Conservation (phyloP, 2,113 vertebrate genomes). For the Sclerurus mexicanus region DNA sequence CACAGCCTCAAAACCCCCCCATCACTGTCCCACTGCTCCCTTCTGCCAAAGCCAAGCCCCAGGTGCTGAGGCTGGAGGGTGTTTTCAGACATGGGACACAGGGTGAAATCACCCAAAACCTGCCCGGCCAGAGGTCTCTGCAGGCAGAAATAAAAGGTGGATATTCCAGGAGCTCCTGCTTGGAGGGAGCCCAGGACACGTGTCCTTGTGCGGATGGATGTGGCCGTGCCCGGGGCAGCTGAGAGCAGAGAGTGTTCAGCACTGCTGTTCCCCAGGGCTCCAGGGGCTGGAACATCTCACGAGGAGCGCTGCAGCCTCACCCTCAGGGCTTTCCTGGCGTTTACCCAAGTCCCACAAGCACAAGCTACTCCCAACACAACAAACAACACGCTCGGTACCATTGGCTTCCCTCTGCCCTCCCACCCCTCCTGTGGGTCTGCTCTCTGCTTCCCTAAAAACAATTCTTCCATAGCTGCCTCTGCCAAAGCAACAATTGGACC, state of each 20-base stretch:
- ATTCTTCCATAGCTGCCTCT: background rate
- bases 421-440: background rate
- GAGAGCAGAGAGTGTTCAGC: background rate
- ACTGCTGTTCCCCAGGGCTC: background rate
- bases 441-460: background rate
- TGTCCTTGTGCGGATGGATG: background rate
- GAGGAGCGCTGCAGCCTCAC: background rate
- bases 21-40: background rate
- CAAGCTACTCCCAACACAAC: background rate
- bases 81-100: background rate
- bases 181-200: background rate
- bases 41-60: fast-evolving
- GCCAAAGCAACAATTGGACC: background rate
- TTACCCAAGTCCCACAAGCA: background rate
- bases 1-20: background rate
- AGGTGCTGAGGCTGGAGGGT: background rate
- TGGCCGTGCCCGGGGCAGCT: background rate
- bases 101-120: background rate
- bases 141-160: background rate
- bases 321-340: background rate
- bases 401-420: background rate
- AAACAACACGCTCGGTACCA: fast-evolving
- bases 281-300: background rate
- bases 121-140: background rate
- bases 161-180: background rate